phyloP scores from a whole-genome alignment of 2,797 vertebrate species.

The Fratercula arctica region DNA sequence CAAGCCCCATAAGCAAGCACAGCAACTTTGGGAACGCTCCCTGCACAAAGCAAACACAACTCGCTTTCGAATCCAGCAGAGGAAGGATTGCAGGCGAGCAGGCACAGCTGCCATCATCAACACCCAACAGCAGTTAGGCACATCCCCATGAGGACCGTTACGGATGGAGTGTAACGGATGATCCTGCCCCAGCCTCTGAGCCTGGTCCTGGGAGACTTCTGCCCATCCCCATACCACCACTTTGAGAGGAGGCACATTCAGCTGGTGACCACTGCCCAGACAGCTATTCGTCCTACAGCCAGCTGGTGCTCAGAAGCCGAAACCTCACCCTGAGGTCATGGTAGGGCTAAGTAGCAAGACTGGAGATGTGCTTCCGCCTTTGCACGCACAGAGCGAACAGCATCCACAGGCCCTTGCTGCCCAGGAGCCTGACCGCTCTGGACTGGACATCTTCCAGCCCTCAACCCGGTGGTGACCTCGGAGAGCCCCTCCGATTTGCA shows the following conservation, averaged over 20 bases:
- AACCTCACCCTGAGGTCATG: neutral
- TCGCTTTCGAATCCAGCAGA: neutral
- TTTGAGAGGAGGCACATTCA: neutral
- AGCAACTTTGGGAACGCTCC: neutral
- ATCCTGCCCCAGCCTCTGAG: neutral
- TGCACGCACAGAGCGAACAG: neutral
- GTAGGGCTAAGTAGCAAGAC: neutral
- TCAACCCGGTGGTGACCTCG: neutral
- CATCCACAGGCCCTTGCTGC: neutral
- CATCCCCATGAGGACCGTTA: neutral
- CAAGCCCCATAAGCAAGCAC: neutral
- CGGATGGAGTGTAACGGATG: neutral
- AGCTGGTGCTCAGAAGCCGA: neutral
- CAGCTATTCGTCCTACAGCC: neutral
- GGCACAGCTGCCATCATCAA: neutral
- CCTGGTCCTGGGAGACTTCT: neutral
- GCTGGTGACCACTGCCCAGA: neutral
- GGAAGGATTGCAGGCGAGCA: rapidly evolving
- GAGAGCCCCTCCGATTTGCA: neutral
- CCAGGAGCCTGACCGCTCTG: neutral
- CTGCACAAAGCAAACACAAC: neutral
- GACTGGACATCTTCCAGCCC: neutral
- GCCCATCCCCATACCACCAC: neutral
- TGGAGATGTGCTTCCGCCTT: neutral
- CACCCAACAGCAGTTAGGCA: neutral